phyloP scores from a whole-genome alignment of 2,888 invertebrate species.

The Drosophila austrosaltans region DNA sequence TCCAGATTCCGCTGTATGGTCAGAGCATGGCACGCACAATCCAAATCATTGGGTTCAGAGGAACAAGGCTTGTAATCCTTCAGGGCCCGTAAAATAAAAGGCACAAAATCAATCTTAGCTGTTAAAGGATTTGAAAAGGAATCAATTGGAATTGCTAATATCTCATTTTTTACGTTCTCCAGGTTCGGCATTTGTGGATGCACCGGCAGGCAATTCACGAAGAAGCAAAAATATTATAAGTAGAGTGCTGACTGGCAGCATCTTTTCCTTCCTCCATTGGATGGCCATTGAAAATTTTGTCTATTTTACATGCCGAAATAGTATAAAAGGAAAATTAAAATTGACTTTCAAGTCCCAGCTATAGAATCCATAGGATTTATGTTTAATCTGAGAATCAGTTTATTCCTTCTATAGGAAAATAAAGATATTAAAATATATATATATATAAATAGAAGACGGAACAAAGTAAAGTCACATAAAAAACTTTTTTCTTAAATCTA shows the following conservation, averaged over 20 bases:
- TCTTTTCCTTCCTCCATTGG: background rate
- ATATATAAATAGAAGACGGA: no score
- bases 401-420: background rate
- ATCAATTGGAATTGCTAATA: background rate
- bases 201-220: background rate
- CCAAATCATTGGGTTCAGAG: background rate
- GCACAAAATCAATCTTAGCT: background rate
- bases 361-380: background rate
- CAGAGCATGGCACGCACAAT: conserved; percentile 24
- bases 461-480: background rate
- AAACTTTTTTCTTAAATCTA: no score
- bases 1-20: conserved; percentile 22
- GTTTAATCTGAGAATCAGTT: background rate
- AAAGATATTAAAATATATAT: no score
- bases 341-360: background rate
- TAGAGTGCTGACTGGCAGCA: background rate
- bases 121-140: background rate
- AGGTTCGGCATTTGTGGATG: background rate
- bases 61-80: conserved; percentile 7
- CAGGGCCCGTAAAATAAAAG: conserved; percentile 17
- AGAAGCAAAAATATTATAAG: background rate
- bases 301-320: background rate
- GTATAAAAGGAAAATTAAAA: background rate
- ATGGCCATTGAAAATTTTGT: background rate
- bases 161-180: background rate